Evolutionary conservation across 1,140 invertebrate species (phyloP).

Genomic region (Diorhabda sublineata): DNA sequence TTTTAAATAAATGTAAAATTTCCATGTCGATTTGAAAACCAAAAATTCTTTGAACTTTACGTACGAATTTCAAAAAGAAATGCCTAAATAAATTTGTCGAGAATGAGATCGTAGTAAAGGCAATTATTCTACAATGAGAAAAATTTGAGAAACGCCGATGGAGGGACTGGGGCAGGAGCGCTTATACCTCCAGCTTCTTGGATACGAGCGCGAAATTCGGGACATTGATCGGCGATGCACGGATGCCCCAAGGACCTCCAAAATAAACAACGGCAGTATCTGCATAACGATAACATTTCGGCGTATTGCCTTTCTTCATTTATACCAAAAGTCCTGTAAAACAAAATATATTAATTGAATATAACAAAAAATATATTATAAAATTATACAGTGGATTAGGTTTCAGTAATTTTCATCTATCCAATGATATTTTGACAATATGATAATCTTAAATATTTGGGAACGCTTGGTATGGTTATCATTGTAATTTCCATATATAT

Average conservation of each 20-base stretch:
- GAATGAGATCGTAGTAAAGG: constrained; percentile 13
- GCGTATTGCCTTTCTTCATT: constrained; percentile 85
- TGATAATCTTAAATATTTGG: too few species aligned
- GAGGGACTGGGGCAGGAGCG: constrained; percentile 77
- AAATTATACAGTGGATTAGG: too few species aligned
- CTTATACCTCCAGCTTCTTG: constrained; percentile 74
- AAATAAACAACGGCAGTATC: constrained; percentile 92
- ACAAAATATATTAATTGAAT: constrained; percentile 1
- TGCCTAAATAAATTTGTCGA: neutral
- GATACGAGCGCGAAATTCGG: constrained; percentile 71
- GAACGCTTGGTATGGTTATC: too few species aligned
- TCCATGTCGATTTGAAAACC: neutral
- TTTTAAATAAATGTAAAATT: neutral
- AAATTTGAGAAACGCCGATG: constrained; percentile 85
- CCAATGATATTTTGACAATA: too few species aligned
- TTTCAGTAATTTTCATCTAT: too few species aligned
- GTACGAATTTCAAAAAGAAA: neutral
- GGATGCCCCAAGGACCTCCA: constrained; percentile 92
- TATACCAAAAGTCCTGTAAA: constrained; percentile 74
- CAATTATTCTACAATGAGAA: constrained; percentile 69
- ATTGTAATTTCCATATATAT: too few species aligned
- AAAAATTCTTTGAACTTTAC: neutral
- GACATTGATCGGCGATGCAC: constrained; percentile 80
- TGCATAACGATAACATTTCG: constrained; percentile 90
- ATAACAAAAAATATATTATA: too few species aligned